Conservation (phyloP, 2,113 vertebrate species). For the Phasianus colchicus region DNA sequence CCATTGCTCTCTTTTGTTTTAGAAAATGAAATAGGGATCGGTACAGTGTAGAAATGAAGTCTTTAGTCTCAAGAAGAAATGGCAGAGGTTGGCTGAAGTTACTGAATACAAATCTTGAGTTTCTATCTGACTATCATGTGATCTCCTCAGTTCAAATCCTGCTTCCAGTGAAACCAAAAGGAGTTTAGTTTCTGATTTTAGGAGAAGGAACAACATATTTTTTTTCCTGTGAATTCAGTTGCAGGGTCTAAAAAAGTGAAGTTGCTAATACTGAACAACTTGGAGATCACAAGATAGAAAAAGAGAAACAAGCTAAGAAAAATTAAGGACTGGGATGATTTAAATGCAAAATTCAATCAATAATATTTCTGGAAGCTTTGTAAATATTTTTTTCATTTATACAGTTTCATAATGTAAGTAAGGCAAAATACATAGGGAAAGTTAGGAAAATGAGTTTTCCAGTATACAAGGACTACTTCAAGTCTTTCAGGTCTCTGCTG, state of each 20-base stretch:
- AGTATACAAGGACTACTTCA: background rate
- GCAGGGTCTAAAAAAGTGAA: background rate
- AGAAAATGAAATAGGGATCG: background rate
- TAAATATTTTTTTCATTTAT: background rate
- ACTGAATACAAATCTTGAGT: background rate
- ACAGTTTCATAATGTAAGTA: background rate
- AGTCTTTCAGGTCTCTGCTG: background rate
- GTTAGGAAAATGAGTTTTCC: background rate
- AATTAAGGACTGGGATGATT: background rate
- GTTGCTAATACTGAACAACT: background rate
- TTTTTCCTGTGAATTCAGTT: background rate
- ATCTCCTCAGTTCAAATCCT: background rate
- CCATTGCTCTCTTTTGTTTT: background rate
- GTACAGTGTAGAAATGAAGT: background rate
- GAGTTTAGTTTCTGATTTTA: background rate
- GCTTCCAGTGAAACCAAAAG: background rate
- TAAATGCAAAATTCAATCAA: constrained; percentile 1
- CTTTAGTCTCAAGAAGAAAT: background rate
- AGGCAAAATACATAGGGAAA: background rate
- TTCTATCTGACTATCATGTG: background rate
- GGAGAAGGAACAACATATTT: background rate
- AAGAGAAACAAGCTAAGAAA: constrained; percentile 30
- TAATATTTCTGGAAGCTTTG: background rate
- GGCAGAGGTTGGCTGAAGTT: background rate
- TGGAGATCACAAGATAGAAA: constrained; percentile 8